Evolutionary conservation across 2,797 vertebrate genomes (phyloP), one percentile per base, ranked within the genome.

Genomic region (Poecile montanus): DNA sequence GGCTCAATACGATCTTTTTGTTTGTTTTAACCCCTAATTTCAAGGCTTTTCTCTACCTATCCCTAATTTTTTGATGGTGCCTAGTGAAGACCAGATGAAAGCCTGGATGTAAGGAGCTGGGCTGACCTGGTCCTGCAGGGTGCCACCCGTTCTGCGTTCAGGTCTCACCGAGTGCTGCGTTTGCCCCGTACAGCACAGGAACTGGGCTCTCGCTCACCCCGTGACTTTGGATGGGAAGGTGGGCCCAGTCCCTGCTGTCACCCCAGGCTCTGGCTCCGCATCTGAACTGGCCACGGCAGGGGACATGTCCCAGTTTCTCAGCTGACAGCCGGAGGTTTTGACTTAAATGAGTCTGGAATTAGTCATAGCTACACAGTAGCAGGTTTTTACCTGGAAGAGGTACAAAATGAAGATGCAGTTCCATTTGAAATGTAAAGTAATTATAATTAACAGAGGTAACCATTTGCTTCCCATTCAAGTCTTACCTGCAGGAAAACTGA

Each of bases 161-260:
- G 42, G 45, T 50, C 30, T 65, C 89, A 18, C 17, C 29, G 47
- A 44, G 30, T 8, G 67, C 58, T 61, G 53, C 3, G 1, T 34
- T 47, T 71, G 40, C 60, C 16, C 38, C 0, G 0, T 6, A 2
- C 30, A 36, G 66, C 50, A 26, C 34, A 54, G 27, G 29, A 57
- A 5, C 1, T 10, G 50, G 26, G 27, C 42, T 63, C 40, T 36
- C 1, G 0, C 10, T 36, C 58, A 36, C 0, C 0, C 3, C 6
- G 29, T 68, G 74, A 42, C 77, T 76, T n/a, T 4, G 38, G 51
- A 26, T 30, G 42, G 81, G 60, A 44, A 76, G 51, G 12, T 44
- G 71, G 29, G 26, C 27, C 53, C 0, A 0, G 29, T 26, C 73
- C 76, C 74, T 51, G 80, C 83, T 66, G 62, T 44, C 50, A 63